phyloP scores from a whole-genome alignment of 1,140 invertebrate species.

The Drosophila tropicalis region DNA sequence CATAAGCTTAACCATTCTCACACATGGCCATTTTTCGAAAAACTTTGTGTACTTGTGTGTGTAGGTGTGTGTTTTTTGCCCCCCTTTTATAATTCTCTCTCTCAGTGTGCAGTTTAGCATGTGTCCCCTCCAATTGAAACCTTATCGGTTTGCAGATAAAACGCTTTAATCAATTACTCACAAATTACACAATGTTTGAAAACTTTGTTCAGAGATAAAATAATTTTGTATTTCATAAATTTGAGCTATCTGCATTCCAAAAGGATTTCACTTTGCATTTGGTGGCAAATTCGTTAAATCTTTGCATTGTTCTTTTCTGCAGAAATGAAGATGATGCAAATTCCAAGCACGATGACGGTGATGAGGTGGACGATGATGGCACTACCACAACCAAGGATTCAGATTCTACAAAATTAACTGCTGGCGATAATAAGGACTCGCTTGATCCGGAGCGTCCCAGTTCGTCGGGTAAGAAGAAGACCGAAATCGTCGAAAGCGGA shows the following conservation, averaged over 20 bases:
- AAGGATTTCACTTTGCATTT: background rate
- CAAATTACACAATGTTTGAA: too few species aligned
- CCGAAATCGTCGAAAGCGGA: conserved; percentile 68
- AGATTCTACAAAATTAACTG: conserved; percentile 75
- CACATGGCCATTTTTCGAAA: conserved; percentile 14
- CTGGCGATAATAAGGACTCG: conserved; percentile 78
- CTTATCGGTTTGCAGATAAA: background rate
- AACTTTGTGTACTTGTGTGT: conserved; percentile 23
- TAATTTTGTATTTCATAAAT: too few species aligned
- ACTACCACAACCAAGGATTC: conserved; percentile 82
- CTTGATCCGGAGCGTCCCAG: conserved; percentile 82
- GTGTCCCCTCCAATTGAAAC: background rate
- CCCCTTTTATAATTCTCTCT: background rate
- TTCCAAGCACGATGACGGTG: conserved; percentile 82
- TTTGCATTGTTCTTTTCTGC: conserved; percentile 14
- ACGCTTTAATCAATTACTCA: too few species aligned
- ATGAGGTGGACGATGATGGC: conserved; percentile 82
- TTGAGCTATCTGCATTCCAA: background rate
- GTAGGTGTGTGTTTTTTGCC: conserved; percentile 15
- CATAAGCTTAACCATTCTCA: conserved; percentile 12
- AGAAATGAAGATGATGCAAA: conserved; percentile 83
- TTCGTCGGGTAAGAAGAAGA: conserved; percentile 82
- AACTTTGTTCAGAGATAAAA: too few species aligned
- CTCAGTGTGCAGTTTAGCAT: conserved; percentile 25
- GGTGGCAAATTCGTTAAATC: background rate